Evolutionary conservation across 2,113 vertebrate species (phyloP), one percentile per base, ranked within the genome.

Genomic region (Raja brachyura): DNA sequence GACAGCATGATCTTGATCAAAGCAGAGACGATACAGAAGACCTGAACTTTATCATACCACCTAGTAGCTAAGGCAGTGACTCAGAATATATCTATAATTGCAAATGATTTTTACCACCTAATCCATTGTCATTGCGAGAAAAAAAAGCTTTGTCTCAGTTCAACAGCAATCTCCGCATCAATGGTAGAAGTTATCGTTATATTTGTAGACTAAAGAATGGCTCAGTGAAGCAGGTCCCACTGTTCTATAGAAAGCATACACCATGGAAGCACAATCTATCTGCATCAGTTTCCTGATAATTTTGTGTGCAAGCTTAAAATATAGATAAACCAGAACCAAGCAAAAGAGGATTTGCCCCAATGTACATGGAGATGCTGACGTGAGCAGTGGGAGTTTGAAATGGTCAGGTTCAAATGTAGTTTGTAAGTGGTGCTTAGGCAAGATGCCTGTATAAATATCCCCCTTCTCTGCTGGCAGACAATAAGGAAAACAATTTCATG

Each of bases 401-500:
- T 16, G 59, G 14, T 66, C 59, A 66, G n/a, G 28, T 61, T 31
- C 28, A 14, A 83, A 31, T 31, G 14, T 14, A 88, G 13, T 31
- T 31, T 88, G 28, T 31, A 88, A 88, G 31, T 88, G 59, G 28
- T 31, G 59, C 83, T 88, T 88, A 88, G 25, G 25, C 56, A n/a
- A 14, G 25, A n/a, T 61, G 13, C n/a, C 1, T 31, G 59, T 88
- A 88, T 66, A 66, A 88, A 63, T 88, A 63, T 63, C 83, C 61
- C n/a, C n/a, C 59, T 88, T 31, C 59, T 88, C 14, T 66, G 83
- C 59, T 88, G 14, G 28, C 13, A 18, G 48, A 63, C 31, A 88
- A 63, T 31, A 31, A 31, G 59, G 83, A 61, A 88, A 88, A 61
- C 83, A 63, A 88, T 88, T 88, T 88, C 83, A 66, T 63, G 31